phyloP scores from a whole-genome alignment of 2,888 invertebrate genomes.

The Troides helena region DNA sequence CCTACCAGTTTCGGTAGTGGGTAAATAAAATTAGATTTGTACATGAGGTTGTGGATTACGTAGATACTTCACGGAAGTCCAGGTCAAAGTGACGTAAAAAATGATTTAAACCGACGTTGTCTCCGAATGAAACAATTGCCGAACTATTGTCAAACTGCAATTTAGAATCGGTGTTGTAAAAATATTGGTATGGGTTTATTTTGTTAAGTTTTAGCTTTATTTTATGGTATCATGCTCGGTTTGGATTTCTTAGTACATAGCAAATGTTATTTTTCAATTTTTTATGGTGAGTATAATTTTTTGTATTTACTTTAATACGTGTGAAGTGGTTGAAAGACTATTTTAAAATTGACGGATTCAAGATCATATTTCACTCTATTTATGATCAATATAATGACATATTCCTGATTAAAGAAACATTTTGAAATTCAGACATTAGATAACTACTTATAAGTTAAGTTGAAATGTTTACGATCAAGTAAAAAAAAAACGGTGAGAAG shows the following conservation, averaged over 20 bases:
- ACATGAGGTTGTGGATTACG: not conserved
- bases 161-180: constrained; percentile 30
- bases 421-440: no score
- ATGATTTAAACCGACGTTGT: constrained; percentile 26
- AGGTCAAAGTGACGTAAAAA: constrained; percentile 33
- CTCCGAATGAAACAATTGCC: constrained; percentile 29
- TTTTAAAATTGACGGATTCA: not conserved
- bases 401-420: not conserved
- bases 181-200: constrained; percentile 43
- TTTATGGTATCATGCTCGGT: constrained; percentile 54
- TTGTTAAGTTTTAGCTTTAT: constrained; percentile 46
- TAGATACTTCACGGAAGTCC: constrained; percentile 12
- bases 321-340: not conserved
- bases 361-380: not conserved
- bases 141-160: constrained; percentile 38
- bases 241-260: constrained; percentile 49
- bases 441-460: not conserved
- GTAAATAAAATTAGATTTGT: not conserved
- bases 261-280: constrained; percentile 72
- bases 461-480: not conserved
- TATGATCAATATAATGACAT: not conserved
- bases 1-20: no score
- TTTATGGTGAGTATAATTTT: constrained; percentile 57
- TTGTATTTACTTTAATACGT: not conserved
- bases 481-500: not conserved